Evolutionary conservation across 1,140 invertebrate genomes (phyloP).

Genomic region (Euura saliciscinereae): DNA sequence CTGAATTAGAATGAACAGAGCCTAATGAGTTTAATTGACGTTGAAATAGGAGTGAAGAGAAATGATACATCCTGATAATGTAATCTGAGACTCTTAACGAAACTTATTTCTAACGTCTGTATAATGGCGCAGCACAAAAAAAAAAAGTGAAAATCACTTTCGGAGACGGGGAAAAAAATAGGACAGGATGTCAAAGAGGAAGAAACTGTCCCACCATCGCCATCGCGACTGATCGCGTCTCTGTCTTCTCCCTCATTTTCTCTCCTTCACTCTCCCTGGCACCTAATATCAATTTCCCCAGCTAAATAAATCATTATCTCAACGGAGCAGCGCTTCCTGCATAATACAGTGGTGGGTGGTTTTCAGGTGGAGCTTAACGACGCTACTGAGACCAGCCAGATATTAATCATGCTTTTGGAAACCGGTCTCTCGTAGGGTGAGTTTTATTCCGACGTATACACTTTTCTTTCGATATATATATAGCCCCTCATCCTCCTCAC

Average conservation of each 20-base stretch:
- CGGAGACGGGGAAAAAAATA: background rate
- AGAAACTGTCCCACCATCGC: background rate
- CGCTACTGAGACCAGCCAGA: slow-evolving; percentile 22
- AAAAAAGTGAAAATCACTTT: background rate
- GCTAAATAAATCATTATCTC: slow-evolving; percentile 45
- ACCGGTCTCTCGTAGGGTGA: too few species aligned
- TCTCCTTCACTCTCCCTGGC: slow-evolving; percentile 18
- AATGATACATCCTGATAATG: too few species aligned
- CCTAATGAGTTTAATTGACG: too few species aligned
- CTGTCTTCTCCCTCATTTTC: slow-evolving; percentile 12
- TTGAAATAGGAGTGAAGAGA: too few species aligned
- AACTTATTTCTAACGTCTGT: too few species aligned
- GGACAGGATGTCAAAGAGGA: background rate
- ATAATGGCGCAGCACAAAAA: background rate
- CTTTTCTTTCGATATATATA: too few species aligned
- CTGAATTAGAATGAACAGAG: too few species aligned
- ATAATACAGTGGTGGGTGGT: slow-evolving; percentile 34
- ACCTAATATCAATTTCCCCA: slow-evolving; percentile 18
- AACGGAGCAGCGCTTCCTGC: slow-evolving; percentile 29
- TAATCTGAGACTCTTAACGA: too few species aligned
- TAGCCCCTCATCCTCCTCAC: too few species aligned
- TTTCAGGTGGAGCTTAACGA: slow-evolving; percentile 33
- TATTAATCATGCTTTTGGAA: background rate
- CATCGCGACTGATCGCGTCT: slow-evolving; percentile 25
- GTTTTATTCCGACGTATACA: too few species aligned